These are phyloP conservation scores for Chrysochloris asiatica DNA, from an alignment of 2,113 vertebrate genomes.

Conservation along the genomic window DNA sequence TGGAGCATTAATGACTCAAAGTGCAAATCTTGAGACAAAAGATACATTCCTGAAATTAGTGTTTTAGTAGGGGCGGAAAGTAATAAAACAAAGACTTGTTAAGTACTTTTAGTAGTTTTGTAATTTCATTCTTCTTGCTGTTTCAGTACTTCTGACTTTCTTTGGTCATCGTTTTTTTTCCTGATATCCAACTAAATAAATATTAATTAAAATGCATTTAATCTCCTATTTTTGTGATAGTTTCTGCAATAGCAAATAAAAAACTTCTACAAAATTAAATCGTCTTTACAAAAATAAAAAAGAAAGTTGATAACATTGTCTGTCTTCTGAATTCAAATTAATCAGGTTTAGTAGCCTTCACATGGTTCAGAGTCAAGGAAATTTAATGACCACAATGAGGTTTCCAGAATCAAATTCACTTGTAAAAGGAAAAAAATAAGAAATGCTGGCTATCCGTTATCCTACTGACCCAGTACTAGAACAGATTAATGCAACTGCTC, in stretches of 20 bases:
- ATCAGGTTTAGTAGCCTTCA: background rate
- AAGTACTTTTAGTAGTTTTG: background rate
- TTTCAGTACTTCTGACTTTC: background rate
- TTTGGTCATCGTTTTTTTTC: background rate
- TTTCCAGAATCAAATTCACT: background rate
- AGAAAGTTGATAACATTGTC: background rate
- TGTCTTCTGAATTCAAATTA: conserved; percentile 23
- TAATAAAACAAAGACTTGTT: background rate
- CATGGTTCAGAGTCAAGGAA: background rate
- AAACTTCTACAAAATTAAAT: conserved; percentile 3
- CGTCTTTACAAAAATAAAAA: background rate
- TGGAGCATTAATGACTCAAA: conserved; percentile 28
- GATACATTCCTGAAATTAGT: conserved; percentile 26
- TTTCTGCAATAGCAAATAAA: conserved; percentile 32
- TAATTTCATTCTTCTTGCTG: background rate
- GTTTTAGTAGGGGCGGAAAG: conserved; percentile 20
- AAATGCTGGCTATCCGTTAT: background rate
- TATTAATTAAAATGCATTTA: background rate
- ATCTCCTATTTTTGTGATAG: background rate
- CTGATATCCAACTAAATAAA: conserved; percentile 6
- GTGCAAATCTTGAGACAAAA: conserved; percentile 23
- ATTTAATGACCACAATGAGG: background rate
- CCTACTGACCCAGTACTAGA: background rate
- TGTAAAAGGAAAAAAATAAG: background rate
- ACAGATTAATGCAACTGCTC: background rate